Conservation (phyloP, 2,888 invertebrate species). For the Pegoplata infirma region DNA sequence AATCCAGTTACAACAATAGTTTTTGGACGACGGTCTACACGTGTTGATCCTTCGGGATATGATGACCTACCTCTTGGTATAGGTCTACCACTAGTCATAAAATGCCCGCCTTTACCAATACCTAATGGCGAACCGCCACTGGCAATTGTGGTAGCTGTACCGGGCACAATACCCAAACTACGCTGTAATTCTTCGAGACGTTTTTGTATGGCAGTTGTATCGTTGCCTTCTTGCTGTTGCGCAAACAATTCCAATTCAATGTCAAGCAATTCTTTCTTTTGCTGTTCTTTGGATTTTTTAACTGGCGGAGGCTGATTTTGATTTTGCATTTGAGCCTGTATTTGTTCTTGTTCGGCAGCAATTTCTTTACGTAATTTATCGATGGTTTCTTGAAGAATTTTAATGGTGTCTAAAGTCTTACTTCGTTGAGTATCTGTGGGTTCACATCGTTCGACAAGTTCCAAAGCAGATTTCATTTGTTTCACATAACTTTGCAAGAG, state of each 20-base stretch:
- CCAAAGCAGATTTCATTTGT: slow-evolving; percentile 90
- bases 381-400: slow-evolving; percentile 89
- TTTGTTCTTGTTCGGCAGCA: slow-evolving; percentile 76
- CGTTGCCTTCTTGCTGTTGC: slow-evolving; percentile 91
- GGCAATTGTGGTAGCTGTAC: slow-evolving; percentile 43
- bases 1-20: slow-evolving; percentile 93
- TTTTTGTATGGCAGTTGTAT: slow-evolving; percentile 89
- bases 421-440: slow-evolving; percentile 86
- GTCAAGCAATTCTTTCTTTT: slow-evolving; percentile 93
- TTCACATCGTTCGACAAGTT: slow-evolving; percentile 87
- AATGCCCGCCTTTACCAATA: slow-evolving; percentile 64
- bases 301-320: slow-evolving; percentile 72
- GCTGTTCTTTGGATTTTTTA: slow-evolving; percentile 86
- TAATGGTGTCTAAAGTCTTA: slow-evolving; percentile 87
- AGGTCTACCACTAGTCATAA: slow-evolving; percentile 58
- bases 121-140: slow-evolving; percentile 52
- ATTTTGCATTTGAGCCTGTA: slow-evolving; percentile 76
- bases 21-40: slow-evolving; percentile 92
- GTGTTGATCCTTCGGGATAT: slow-evolving; percentile 76
- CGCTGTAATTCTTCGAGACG: slow-evolving; percentile 85
- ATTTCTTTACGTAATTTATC: slow-evolving; percentile 80
- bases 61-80: slow-evolving; percentile 72
- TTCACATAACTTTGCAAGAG: slow-evolving; percentile 92
- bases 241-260: slow-evolving; percentile 94
- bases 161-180: slow-evolving; percentile 71